phyloP scores from a whole-genome alignment of 2,888 invertebrate genomes.

The Xylota segnis region DNA sequence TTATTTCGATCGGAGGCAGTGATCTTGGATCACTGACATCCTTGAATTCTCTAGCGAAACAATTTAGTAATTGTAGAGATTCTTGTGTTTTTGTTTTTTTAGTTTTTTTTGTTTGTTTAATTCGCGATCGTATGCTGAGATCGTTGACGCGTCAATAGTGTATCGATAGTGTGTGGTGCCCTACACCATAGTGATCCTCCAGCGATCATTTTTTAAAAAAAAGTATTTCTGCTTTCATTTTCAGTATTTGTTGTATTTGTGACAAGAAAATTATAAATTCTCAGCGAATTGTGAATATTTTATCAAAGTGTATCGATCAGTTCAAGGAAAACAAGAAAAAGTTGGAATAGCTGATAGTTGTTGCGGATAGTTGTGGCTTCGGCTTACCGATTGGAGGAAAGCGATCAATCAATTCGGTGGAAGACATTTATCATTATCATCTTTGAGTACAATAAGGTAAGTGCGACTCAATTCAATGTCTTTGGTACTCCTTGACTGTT shows the following conservation, averaged over 20 bases:
- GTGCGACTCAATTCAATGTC: too few relatives aligned
- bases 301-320: not conserved
- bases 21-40: constrained; percentile 75
- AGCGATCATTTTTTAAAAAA: not conserved
- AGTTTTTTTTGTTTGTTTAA: too few relatives aligned
- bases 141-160: constrained; percentile 25
- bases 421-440: not conserved
- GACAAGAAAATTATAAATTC: constrained; percentile 16
- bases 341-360: constrained; percentile 28
- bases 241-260: constrained; percentile 15
- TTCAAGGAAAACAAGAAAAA: not conserved
- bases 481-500: too few relatives aligned
- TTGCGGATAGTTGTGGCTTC: not conserved
- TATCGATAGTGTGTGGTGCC: not conserved
- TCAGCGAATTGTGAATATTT: constrained; percentile 19
- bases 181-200: not conserved
- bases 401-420: constrained; percentile 5
- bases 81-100: too few relatives aligned
- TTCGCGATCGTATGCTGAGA: constrained; percentile 9
- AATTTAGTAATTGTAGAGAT: constrained; percentile 39
- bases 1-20: constrained; percentile 69
- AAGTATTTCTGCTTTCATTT: constrained; percentile 4
- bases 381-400: not conserved
- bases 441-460: constrained; percentile 19
- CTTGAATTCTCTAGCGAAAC: constrained; percentile 42